These are phyloP conservation scores for Drosophila algonquin DNA, from an alignment of 2,888 invertebrate species.

Conservation along the genomic window DNA sequence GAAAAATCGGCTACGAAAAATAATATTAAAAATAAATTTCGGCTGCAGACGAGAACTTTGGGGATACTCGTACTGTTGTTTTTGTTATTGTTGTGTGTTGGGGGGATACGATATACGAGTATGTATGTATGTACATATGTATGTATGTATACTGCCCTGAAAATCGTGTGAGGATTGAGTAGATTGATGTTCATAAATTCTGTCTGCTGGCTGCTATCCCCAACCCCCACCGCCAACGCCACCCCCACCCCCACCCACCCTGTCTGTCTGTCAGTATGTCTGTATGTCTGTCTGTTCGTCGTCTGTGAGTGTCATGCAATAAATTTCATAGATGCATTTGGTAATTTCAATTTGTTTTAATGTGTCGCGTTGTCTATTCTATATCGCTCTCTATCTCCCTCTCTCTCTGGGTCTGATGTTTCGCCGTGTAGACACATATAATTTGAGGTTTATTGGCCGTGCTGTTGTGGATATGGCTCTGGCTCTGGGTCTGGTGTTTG, in stretches of 20 bases:
- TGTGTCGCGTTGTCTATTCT: conserved; percentile 53
- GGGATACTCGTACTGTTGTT: neutral
- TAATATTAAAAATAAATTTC: conserved; percentile 67
- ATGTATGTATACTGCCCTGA: neutral
- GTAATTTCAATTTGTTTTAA: conserved; percentile 75
- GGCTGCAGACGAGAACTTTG: conserved; percentile 29
- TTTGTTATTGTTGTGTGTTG: conserved; percentile 6
- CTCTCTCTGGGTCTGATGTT: neutral
- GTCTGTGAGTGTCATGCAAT: conserved; percentile 52
- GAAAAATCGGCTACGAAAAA: conserved; percentile 47
- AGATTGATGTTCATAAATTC: conserved; percentile 71
- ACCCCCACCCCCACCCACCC: conserved; percentile 13
- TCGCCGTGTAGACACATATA: conserved; percentile 53
- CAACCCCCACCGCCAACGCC: neutral
- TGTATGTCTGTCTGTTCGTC: conserved; percentile 10
- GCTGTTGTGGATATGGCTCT: conserved; percentile 9
- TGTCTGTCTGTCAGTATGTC: conserved; percentile 26
- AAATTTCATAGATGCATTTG: conserved; percentile 74
- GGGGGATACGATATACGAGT: neutral
- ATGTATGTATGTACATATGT: too few species aligned
- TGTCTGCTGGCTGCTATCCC: conserved; percentile 31
- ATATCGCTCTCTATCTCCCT: conserved; percentile 16
- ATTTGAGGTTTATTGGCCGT: conserved; percentile 69
- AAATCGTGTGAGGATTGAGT: conserved; percentile 46
- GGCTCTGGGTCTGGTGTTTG: conserved; percentile 6